Evolutionary conservation across 2,888 invertebrate genomes (phyloP).

Genomic region (Theretra japonica): DNA sequence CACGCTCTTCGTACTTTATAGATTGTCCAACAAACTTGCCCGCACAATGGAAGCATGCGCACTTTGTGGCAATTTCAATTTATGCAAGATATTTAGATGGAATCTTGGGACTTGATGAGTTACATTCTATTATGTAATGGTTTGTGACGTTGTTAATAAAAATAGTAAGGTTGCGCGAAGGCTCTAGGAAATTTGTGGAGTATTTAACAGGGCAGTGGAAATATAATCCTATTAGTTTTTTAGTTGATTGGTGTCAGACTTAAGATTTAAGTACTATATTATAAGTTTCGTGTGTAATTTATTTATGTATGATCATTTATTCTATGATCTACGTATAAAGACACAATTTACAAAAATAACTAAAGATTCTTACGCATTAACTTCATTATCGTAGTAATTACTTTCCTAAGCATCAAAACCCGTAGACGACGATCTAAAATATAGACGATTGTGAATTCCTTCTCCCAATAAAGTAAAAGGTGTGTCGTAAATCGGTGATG

Average conservation of each 20-base stretch:
- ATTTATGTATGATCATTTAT: no score
- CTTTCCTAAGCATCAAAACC: conserved; percentile 31
- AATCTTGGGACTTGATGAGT: neutral
- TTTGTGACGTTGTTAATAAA: neutral
- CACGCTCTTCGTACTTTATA: conserved; percentile 1
- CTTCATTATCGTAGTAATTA: conserved; percentile 27
- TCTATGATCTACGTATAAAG: no score
- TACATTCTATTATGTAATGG: neutral
- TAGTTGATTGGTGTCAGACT: no score
- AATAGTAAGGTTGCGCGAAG: no score
- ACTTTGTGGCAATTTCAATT: conserved; percentile 2
- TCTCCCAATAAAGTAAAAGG: conserved; percentile 79
- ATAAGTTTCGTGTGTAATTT: neutral
- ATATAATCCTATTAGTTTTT: no score
- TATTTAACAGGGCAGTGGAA: no score
- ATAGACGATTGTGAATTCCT: conserved; percentile 75
- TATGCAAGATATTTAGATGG: conserved; percentile 10
- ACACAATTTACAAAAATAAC: no score
- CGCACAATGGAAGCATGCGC: neutral
- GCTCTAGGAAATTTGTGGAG: no score
- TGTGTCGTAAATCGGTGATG: conserved; percentile 77
- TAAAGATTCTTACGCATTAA: neutral
- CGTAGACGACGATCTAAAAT: conserved; percentile 36
- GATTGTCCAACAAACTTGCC: conserved; percentile 8
- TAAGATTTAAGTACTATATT: no score